Percentiles rank a stretch among this genome's conserved stretches.
Evolutionary conservation across 2,797 vertebrate species (phyloP).

Genomic region (Pseudochirops corinnae): DNA sequence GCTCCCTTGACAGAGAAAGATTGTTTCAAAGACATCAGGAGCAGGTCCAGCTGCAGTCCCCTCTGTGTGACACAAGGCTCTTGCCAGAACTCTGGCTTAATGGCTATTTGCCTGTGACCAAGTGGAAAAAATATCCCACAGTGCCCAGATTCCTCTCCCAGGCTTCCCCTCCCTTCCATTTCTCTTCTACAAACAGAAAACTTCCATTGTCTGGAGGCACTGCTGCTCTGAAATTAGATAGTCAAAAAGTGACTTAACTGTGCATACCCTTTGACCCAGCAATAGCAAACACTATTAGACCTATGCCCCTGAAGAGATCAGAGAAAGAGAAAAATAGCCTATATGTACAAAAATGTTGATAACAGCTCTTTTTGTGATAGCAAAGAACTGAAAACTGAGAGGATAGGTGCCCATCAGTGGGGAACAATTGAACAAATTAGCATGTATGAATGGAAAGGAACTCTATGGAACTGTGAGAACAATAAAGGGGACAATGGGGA

Average conservation of each 20-base stretch:
- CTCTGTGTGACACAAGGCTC: constrained; percentile 19
- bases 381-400: background rate
- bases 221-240: background rate
- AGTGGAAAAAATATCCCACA: background rate
- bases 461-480: background rate
- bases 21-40: constrained; percentile 44
- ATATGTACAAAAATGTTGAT: background rate
- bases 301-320: background rate
- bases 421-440: background rate
- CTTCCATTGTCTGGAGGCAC: background rate
- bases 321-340: background rate
- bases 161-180: background rate
- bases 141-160: background rate
- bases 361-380: background rate
- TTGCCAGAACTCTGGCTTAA: background rate
- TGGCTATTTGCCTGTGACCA: background rate
- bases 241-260: background rate
- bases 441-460: background rate
- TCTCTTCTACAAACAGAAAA: background rate
- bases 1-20: constrained; percentile 43
- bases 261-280: background rate
- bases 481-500: background rate
- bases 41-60: constrained; percentile 36
- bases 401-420: background rate
- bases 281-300: background rate